A percentile compares a stretch with the other conserved stretches of the same genome.
Evolutionary conservation across 2,797 vertebrate genomes (phyloP).

Genomic region (Labroides dimidiatus): DNA sequence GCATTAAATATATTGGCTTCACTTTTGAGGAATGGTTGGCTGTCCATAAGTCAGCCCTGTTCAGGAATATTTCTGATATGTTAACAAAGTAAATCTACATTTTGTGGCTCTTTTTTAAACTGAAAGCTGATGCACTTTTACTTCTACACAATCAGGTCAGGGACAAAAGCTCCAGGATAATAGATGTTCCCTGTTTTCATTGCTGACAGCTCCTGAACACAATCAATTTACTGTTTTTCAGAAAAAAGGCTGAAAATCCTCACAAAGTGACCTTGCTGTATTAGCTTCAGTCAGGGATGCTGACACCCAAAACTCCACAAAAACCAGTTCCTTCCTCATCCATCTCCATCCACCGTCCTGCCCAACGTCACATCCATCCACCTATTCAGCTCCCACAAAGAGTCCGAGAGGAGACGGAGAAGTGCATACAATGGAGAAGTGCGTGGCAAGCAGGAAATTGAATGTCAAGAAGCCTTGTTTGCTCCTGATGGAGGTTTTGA

Average conservation of each 20-base stretch:
- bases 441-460: constrained; percentile 84
- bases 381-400: constrained; percentile 69
- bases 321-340: constrained; percentile 31
- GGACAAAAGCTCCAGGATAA: background rate
- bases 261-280: constrained; percentile 67
- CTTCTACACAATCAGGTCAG: background rate
- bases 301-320: constrained; percentile 43
- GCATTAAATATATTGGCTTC: too few species aligned
- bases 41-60: too few species aligned
- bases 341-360: constrained; percentile 37
- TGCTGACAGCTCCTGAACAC: constrained; percentile 22
- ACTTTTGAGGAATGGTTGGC: too few species aligned
- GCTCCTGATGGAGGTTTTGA: constrained; percentile 82
- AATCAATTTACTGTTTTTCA: constrained; percentile 29
- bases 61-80: too few species aligned
- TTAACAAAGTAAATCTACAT: too few species aligned
- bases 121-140: background rate
- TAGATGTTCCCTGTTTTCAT: constrained; percentile 26
- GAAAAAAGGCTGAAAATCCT: constrained; percentile 38
- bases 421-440: constrained; percentile 75
- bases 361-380: constrained; percentile 66
- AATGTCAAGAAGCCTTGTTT: constrained; percentile 87
- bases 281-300: constrained; percentile 27
- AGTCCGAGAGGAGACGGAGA: constrained; percentile 58
- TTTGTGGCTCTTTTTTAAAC: too few species aligned